Evolutionary conservation across 2,113 vertebrate genomes (phyloP).

Genomic region (Oryzias melastigma): DNA sequence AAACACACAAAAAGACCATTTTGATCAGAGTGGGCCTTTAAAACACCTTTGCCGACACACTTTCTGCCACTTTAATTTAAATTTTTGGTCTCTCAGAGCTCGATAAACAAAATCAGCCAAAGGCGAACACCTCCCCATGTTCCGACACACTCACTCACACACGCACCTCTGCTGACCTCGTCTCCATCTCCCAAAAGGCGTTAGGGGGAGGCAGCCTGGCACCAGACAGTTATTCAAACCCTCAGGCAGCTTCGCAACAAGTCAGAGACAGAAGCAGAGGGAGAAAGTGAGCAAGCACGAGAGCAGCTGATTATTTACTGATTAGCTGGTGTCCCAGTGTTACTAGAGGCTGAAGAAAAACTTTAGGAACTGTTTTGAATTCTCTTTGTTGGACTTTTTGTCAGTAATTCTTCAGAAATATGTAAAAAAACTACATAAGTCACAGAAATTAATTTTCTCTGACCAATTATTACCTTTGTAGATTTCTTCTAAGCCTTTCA

Average conservation of each 20-base stretch:
- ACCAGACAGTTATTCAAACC: conserved; percentile 81
- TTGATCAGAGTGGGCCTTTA: background rate
- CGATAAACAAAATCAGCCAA: conserved; percentile 20
- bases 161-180: conserved; percentile 66
- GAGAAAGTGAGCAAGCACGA: conserved; percentile 17
- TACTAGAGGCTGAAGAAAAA: conserved; percentile 15
- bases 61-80: conserved; percentile 9
- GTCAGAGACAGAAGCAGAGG: conserved; percentile 56
- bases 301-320: conserved; percentile 43
- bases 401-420: conserved; percentile 51
- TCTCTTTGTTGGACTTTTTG: conserved; percentile 24
- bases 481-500: conserved; percentile 57
- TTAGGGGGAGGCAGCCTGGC: conserved; percentile 77
- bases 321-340: conserved; percentile 35
- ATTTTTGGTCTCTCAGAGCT: conserved; percentile 2
- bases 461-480: conserved; percentile 66
- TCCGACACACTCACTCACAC: conserved; percentile 9
- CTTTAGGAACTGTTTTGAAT: conserved; percentile 21
- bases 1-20: too few species aligned
- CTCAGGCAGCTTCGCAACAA: conserved; percentile 70
- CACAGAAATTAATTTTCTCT: conserved; percentile 57
- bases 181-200: conserved; percentile 76
- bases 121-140: conserved; percentile 9
- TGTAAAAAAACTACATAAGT: conserved; percentile 43
- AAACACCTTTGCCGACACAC: conserved; percentile 8